A percentile compares a stretch with the other conserved stretches of the same genome.
These are phyloP conservation scores for Metridium senile DNA, from an alignment of 92 coral and sea anemone genomes.

Conservation along the genomic window DNA sequence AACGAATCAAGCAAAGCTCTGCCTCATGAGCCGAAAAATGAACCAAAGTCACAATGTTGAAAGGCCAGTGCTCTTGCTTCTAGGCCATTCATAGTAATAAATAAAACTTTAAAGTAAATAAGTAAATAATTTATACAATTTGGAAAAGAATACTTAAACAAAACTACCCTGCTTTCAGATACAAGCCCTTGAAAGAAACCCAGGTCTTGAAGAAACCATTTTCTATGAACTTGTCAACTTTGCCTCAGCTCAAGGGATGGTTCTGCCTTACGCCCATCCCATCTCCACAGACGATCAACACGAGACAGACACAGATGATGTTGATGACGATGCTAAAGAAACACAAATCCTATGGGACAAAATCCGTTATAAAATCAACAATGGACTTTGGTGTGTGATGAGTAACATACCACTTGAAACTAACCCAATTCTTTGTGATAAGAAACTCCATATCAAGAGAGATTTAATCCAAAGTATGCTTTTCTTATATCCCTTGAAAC, in stretches of 20 bases:
- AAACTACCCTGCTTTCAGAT: constrained; percentile 33
- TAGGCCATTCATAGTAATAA: too few relatives aligned
- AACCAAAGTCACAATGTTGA: too few relatives aligned
- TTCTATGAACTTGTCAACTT: constrained; percentile 80
- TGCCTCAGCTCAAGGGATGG: constrained; percentile 79
- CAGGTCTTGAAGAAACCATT: constrained; percentile 81
- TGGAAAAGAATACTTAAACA: too few relatives aligned
- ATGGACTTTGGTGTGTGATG: constrained; percentile 61
- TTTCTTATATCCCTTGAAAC: constrained; percentile 65
- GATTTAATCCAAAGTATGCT: constrained; percentile 59
- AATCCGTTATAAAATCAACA: constrained; percentile 52
- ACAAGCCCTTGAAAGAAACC: constrained; percentile 84
- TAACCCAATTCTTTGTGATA: constrained; percentile 16
- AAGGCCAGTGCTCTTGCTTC: too few relatives aligned
- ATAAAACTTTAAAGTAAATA: too few relatives aligned
- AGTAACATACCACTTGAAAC: constrained; percentile 45
- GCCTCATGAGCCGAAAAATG: too few relatives aligned
- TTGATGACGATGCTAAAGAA: constrained; percentile 46
- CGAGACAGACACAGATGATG: constrained; percentile 31
- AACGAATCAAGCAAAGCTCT: too few relatives aligned
- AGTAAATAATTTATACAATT: too few relatives aligned
- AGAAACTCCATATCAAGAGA: constrained; percentile 35
- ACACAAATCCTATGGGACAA: constrained; percentile 71
- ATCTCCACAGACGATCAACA: constrained; percentile 18
- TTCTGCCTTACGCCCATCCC: constrained; percentile 56